Evolutionary conservation across 2,113 vertebrate genomes (phyloP).

Genomic region (Perognathus longimembris): DNA sequence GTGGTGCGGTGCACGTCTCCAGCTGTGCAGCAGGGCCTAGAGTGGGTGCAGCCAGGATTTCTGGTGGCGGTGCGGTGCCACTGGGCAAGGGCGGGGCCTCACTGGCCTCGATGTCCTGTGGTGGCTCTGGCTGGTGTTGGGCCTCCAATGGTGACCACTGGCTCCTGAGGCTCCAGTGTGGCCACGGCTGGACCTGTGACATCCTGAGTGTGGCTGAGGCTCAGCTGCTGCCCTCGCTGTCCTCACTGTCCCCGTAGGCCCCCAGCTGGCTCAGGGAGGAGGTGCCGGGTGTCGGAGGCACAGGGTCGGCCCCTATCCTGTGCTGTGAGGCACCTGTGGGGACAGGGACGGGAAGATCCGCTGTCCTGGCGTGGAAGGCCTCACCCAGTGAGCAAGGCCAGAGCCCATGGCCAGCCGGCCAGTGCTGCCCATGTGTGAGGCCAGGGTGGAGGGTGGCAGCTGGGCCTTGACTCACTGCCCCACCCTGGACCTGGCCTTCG

Average conservation of each 20-base stretch:
- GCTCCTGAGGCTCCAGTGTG: rapidly evolving
- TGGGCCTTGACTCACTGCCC: too few species aligned
- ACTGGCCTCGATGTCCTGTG: too few species aligned
- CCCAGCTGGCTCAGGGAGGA: slow-evolving; percentile 87
- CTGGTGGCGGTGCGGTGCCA: not conserved
- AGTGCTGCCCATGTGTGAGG: not conserved
- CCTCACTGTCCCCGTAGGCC: slow-evolving; percentile 86
- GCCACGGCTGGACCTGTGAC: not conserved
- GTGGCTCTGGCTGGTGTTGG: not conserved
- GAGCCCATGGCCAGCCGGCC: rapidly evolving
- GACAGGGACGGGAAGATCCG: not conserved
- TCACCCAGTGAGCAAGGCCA: not conserved
- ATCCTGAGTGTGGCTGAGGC: rapidly evolving
- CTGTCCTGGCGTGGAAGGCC: too few species aligned
- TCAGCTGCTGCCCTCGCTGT: slow-evolving; percentile 76
- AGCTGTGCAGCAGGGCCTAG: too few species aligned
- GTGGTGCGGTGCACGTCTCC: too few species aligned
- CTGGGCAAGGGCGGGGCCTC: too few species aligned
- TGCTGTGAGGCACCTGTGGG: not conserved
- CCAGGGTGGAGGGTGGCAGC: not conserved
- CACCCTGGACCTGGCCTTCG: not conserved
- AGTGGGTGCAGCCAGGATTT: not conserved
- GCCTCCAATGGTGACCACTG: rapidly evolving
- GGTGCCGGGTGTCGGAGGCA: rapidly evolving
- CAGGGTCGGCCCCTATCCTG: rapidly evolving